Evolutionary conservation across 2,113 vertebrate species (phyloP).

Genomic region (Pedetes capensis): DNA sequence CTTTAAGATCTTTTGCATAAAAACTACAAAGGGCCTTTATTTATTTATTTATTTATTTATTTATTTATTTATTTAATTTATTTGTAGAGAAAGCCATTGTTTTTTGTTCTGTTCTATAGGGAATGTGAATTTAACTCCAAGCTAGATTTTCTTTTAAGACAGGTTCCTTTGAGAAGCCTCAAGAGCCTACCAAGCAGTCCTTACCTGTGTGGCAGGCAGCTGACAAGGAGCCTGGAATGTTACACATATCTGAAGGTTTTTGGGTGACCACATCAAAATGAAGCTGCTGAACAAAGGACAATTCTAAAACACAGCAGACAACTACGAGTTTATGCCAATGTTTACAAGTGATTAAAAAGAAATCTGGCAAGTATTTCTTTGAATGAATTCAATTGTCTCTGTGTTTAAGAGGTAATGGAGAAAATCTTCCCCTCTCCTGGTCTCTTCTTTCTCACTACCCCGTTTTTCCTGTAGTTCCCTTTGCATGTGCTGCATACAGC

Average conservation of each 20-base stretch:
- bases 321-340: neutral
- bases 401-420: neutral
- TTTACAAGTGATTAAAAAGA: neutral
- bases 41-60: no score
- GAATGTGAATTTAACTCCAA: no score
- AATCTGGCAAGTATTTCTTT: neutral
- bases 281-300: neutral
- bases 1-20: neutral
- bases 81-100: no score
- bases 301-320: neutral
- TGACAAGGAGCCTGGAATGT: no score
- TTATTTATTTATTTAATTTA: no score
- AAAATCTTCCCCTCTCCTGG: neutral
- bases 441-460: slow-evolving; percentile 49
- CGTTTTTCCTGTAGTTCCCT: slow-evolving; percentile 61
- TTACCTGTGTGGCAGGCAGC: no score
- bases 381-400: neutral
- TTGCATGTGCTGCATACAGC: slow-evolving; percentile 36
- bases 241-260: no score
- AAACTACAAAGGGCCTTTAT: neutral
- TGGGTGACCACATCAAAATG: no score
- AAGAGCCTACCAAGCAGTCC: no score
- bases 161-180: no score
- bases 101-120: no score
- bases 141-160: no score